Base-by-base conservation (phyloP, 2,113 vertebrate genomes). In the Typhlomys cinereus region DNA sequence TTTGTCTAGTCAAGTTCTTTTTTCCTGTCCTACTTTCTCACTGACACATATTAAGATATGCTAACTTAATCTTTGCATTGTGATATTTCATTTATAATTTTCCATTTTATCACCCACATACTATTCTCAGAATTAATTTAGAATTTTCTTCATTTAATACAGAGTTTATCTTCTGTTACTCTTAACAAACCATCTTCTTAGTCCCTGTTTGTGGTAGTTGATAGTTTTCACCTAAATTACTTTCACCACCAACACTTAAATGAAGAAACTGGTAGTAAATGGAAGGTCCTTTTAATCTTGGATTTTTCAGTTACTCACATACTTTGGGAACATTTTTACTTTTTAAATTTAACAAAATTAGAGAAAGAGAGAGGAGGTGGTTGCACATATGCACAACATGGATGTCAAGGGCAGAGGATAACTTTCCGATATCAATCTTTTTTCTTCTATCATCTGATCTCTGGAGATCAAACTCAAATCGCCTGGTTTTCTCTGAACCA, bases 1-100 rank as follows among this genome's bases (percentile, higher is more conserved):
- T 94, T 71, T 92, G 87, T 87, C 46, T 62, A 89, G 7, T 69
- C 54, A 95, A 82, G 54, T 44, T 90, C 44, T 50, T 95, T 95
- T 92, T 85, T 85, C 78, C 78, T 94, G 89, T 91, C 92, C 93
- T 94, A 96, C 94, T 93, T 96, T 92, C 76, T 95, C 76, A 89
- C 41, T 74, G 92, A 90, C 73, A 69, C 67, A 83, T 59, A 86
- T 69, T 83, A 83, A 83, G 46, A 70, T 71, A 66, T 41, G 61
- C 52, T 84, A 93, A 85, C 85, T 94, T 85, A 57, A 27, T 71
- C 50, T 96, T 48, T 91, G 91, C 90, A 85, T 92, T 82, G 41
- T 86, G 54, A 36, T 91, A 41, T 52, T 92, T 87, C 64, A 90
- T 89, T 41, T 61, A 66, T 88, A 59, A 41, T n/a, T 50, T 66